These are phyloP conservation scores for Turritopsis dohrnii DNA, from an alignment of 30 jellyfish, hydroid and myxozoan species.

Conservation along the genomic window DNA sequence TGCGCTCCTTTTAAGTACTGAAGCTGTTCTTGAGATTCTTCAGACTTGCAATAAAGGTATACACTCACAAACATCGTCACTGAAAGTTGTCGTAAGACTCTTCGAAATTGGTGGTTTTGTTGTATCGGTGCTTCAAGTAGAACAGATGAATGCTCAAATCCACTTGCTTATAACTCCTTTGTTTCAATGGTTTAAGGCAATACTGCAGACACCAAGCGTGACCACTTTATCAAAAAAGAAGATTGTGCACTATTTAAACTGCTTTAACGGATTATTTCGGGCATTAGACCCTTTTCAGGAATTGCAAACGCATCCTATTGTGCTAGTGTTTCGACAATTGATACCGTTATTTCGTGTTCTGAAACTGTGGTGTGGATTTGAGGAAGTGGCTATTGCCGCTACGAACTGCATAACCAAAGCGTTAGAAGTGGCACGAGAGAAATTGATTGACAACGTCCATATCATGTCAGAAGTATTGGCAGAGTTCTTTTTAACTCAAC, in stretches of 20 bases:
- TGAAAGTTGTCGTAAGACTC: constrained; percentile 44
- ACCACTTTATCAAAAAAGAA: constrained; percentile 39
- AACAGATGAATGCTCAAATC: constrained; percentile 36
- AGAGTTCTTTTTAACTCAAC: constrained; percentile 34
- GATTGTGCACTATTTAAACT: constrained; percentile 46
- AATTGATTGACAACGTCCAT: constrained; percentile 45
- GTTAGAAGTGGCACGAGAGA: constrained; percentile 64
- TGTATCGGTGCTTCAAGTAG: constrained; percentile 40
- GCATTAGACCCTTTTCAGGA: constrained; percentile 59
- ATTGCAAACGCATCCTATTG: constrained; percentile 45
- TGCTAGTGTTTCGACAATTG: constrained; percentile 30
- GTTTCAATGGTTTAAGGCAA: constrained; percentile 26
- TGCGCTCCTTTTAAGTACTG: constrained; percentile 36
- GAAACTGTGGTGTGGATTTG: constrained; percentile 17
- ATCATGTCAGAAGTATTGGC: constrained; percentile 34
- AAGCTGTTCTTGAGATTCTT: constrained; percentile 32
- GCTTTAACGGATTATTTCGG: constrained; percentile 59
- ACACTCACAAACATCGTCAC: constrained; percentile 14
- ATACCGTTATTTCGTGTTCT: constrained; percentile 18
- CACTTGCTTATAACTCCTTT: constrained; percentile 39
- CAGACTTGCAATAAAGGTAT: constrained; percentile 43
- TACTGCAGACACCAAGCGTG: constrained; percentile 32
- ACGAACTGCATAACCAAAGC: constrained; percentile 54
- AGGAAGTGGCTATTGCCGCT: constrained; percentile 42
- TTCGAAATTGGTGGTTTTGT: constrained; percentile 71